Evolutionary conservation across 2,888 invertebrate species (phyloP).

Genomic region (Allacma fusca): DNA sequence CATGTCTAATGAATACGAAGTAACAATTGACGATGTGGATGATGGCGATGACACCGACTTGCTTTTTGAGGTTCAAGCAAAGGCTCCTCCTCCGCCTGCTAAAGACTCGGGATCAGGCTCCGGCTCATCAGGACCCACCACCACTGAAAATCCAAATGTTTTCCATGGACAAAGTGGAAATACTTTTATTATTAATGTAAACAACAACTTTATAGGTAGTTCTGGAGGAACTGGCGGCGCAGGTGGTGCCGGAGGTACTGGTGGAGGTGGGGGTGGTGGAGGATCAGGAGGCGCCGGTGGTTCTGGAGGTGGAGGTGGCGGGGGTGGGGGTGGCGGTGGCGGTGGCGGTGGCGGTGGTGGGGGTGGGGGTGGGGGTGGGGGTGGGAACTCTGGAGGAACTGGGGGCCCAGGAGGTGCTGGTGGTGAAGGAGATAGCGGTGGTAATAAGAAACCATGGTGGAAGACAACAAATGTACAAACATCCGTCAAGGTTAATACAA

Average conservation of each 20-base stretch:
- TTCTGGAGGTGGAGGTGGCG: conserved; percentile 54
- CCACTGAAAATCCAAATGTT: no score
- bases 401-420: neutral
- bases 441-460: no score
- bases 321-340: conserved; percentile 48
- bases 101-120: no score
- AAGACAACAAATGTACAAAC: no score
- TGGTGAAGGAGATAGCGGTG: neutral
- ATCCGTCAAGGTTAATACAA: no score
- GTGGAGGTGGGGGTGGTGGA: conserved; percentile 62
- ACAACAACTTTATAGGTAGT: neutral
- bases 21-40: neutral
- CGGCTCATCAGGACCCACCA: no score
- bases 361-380: conserved; percentile 30
- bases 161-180: no score
- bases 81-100: neutral
- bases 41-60: neutral
- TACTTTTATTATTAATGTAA: neutral
- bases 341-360: conserved; percentile 33
- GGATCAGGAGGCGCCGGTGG: conserved; percentile 53
- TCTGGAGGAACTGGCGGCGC: conserved; percentile 43
- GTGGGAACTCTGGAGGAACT: conserved; percentile 35
- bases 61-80: conserved; percentile 9
- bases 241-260: conserved; percentile 62
- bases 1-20: neutral